Evolutionary conservation across 2,113 vertebrate genomes (phyloP).

Genomic region (Epinephelus cyanopodus): DNA sequence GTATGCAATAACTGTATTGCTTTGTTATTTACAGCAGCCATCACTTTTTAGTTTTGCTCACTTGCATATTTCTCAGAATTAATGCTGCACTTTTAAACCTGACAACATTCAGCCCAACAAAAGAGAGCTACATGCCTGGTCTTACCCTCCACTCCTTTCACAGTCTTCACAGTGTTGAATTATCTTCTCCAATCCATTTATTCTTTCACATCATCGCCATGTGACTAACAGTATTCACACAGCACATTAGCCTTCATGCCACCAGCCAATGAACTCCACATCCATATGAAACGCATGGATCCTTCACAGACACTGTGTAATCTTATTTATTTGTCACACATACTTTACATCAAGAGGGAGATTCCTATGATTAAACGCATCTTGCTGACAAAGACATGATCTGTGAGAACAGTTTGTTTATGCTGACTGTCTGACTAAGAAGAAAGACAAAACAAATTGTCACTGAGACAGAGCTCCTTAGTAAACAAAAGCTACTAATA

Average conservation of each 20-base stretch:
- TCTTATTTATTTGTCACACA: neutral
- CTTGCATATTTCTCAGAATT: neutral
- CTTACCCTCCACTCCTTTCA: neutral
- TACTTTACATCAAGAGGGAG: neutral
- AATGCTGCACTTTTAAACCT: neutral
- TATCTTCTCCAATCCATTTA: neutral
- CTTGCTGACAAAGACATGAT: neutral
- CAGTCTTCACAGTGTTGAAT: neutral
- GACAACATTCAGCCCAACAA: neutral
- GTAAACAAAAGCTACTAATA: constrained; percentile 71
- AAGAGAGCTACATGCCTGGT: neutral
- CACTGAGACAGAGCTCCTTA: neutral
- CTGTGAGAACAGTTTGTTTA: neutral
- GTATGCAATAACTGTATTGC: no score
- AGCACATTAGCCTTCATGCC: neutral
- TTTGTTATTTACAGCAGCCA: neutral
- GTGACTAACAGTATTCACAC: neutral
- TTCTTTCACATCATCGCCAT: neutral
- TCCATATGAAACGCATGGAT: neutral
- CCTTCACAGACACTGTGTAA: constrained; percentile 14
- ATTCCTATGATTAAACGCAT: neutral
- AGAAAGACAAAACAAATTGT: neutral
- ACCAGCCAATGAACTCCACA: neutral
- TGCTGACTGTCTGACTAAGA: neutral
- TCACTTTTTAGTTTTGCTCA: neutral